These are phyloP conservation scores for Chalcosyrphus nemorum DNA, from an alignment of 2,888 invertebrate species.

Conservation along the genomic window DNA sequence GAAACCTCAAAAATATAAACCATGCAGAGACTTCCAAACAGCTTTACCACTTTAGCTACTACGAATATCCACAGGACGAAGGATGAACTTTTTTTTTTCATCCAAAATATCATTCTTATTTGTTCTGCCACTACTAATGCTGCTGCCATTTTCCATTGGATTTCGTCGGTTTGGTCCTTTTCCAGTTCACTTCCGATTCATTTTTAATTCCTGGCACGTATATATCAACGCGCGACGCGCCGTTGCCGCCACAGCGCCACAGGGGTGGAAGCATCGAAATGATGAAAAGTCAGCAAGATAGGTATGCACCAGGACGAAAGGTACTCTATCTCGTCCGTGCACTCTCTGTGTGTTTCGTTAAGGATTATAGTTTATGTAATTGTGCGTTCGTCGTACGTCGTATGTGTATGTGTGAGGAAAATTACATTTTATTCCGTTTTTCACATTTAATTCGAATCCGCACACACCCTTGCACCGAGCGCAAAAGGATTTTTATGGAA, in stretches of 20 bases:
- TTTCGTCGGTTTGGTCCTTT: conserved; percentile 57
- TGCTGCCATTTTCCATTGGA: conserved; percentile 57
- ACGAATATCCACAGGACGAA: neutral
- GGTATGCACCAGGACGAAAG: conserved; percentile 1
- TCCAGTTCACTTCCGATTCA: conserved; percentile 65
- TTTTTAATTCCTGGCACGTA: conserved; percentile 67
- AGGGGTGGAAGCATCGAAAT: conserved; percentile 6
- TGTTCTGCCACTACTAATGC: conserved; percentile 15
- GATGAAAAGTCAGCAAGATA: conserved; percentile 41
- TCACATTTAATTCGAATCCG: conserved; percentile 38
- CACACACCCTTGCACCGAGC: conserved; percentile 6
- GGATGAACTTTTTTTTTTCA: conserved; percentile 11
- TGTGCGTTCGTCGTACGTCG: conserved; percentile 15
- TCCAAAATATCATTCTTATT: neutral
- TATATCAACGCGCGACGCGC: conserved; percentile 1
- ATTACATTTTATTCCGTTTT: conserved; percentile 56
- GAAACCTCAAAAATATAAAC: conserved; percentile 13
- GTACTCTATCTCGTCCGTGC: neutral
- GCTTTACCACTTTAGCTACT: conserved; percentile 17
- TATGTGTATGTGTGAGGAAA: conserved; percentile 20
- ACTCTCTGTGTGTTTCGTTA: conserved; percentile 54
- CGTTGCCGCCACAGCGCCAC: neutral
- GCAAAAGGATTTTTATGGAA: conserved; percentile 33
- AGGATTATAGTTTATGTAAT: conserved; percentile 45
- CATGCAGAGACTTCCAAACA: neutral